Conservation (phyloP, 2,113 vertebrate species). For the Bungarus multicinctus region DNA sequence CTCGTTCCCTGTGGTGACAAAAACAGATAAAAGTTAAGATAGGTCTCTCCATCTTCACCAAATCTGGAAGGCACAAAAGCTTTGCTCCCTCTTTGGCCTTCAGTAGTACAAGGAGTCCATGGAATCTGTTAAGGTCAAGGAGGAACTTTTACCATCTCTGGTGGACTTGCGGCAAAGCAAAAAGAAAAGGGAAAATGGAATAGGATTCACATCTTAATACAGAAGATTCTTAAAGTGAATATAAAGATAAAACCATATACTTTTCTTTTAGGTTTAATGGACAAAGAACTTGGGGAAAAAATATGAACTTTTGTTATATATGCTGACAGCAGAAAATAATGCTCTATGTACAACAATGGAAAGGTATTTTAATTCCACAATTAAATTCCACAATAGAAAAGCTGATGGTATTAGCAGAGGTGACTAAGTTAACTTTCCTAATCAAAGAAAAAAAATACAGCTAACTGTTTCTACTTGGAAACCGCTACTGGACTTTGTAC, state of each 20-base stretch:
- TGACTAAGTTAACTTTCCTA: background rate
- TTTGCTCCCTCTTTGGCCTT: background rate
- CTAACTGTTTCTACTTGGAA: background rate
- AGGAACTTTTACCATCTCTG: background rate
- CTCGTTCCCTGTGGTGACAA: slow-evolving; percentile 4
- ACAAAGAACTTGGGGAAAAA: background rate
- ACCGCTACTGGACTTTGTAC: background rate
- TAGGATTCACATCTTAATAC: background rate
- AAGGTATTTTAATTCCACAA: background rate
- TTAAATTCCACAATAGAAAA: background rate
- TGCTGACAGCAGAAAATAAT: background rate
- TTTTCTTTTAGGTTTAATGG: background rate
- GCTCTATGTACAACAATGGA: background rate
- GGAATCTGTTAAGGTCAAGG: background rate
- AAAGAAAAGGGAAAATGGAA: background rate
- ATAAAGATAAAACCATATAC: background rate
- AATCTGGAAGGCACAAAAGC: background rate
- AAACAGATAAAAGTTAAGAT: background rate
- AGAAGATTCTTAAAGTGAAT: background rate
- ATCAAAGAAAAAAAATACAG: background rate
- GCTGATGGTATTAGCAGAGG: background rate
- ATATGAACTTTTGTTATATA: background rate
- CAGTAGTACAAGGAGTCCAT: background rate
- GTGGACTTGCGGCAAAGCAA: background rate
- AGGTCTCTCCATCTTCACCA: background rate